Evolutionary conservation across 2,113 vertebrate species (phyloP).

Genomic region (Chlorodrepanis virens): DNA sequence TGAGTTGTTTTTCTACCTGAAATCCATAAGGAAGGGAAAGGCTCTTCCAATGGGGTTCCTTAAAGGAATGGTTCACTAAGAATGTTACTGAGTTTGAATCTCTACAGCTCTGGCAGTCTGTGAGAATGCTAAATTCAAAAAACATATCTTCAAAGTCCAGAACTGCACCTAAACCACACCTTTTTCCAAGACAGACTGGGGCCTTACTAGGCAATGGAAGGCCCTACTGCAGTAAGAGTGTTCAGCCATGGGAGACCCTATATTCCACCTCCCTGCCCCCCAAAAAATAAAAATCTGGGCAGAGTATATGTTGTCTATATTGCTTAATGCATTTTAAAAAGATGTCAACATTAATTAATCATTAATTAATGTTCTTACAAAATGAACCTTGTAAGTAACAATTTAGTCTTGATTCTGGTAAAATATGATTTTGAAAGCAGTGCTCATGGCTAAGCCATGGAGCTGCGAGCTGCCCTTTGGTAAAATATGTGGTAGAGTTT

Average conservation of each 20-base stretch:
- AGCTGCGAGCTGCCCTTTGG: not conserved
- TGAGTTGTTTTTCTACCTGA: not conserved
- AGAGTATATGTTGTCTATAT: slow-evolving; percentile 59
- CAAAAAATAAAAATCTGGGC: not conserved
- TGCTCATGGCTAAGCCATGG: not conserved
- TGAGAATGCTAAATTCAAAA: not conserved
- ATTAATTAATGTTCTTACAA: slow-evolving; percentile 33
- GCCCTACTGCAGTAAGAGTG: not conserved
- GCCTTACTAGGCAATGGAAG: not conserved
- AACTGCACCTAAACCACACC: not conserved
- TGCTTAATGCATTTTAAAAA: slow-evolving; percentile 61
- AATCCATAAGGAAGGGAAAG: not conserved
- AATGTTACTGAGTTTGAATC: not conserved
- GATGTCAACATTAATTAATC: slow-evolving; percentile 55
- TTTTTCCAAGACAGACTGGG: not conserved
- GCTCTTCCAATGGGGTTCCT: not conserved
- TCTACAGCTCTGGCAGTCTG: not conserved
- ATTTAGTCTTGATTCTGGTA: slow-evolving; percentile 19
- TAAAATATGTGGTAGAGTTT: not conserved
- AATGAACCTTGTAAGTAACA: slow-evolving; percentile 23
- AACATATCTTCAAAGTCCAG: not conserved
- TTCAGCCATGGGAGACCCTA: not conserved
- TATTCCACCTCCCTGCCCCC: not conserved
- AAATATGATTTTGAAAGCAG: not conserved
- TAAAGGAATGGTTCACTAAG: not conserved